Evolutionary conservation across 2,113 vertebrate species (phyloP).

Genomic region (Mesembrinibis cayennensis): DNA sequence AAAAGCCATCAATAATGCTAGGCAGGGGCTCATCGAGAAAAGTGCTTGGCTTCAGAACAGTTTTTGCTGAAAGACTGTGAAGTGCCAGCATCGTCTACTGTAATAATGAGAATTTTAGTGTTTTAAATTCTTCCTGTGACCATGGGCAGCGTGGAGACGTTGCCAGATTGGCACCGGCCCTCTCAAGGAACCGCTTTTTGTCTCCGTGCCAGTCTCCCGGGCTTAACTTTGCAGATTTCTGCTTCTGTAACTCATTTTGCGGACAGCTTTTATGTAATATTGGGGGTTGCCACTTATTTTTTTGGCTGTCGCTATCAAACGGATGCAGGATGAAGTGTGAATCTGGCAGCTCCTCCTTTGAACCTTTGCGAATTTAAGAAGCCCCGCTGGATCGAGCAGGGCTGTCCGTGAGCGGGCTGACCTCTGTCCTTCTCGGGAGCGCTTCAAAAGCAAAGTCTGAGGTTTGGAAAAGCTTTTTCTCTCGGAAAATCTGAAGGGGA

Average conservation of each 20-base stretch:
- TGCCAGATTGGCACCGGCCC: background rate
- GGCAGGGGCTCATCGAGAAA: background rate
- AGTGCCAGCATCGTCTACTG: background rate
- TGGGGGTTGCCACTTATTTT: background rate
- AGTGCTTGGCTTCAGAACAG: background rate
- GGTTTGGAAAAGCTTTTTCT: background rate
- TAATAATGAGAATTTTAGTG: background rate
- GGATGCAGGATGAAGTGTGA: background rate
- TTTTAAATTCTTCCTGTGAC: background rate
- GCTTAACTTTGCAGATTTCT: background rate
- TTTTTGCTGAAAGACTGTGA: background rate
- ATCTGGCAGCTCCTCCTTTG: background rate
- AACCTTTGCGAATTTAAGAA: background rate
- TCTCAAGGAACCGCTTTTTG: background rate
- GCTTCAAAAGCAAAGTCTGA: background rate
- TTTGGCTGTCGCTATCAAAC: rapidly evolving
- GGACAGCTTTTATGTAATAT: background rate
- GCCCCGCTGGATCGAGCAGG: rapidly evolving
- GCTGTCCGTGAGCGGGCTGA: rapidly evolving
- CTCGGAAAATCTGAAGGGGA: background rate
- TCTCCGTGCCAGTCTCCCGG: rapidly evolving
- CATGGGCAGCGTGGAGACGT: background rate
- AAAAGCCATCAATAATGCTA: background rate
- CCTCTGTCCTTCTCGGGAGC: rapidly evolving
- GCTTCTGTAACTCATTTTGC: background rate